Evolutionary conservation across 1,140 invertebrate species (phyloP), one percentile per base, ranked within the genome.

Genomic region (Leptinotarsa texana): DNA sequence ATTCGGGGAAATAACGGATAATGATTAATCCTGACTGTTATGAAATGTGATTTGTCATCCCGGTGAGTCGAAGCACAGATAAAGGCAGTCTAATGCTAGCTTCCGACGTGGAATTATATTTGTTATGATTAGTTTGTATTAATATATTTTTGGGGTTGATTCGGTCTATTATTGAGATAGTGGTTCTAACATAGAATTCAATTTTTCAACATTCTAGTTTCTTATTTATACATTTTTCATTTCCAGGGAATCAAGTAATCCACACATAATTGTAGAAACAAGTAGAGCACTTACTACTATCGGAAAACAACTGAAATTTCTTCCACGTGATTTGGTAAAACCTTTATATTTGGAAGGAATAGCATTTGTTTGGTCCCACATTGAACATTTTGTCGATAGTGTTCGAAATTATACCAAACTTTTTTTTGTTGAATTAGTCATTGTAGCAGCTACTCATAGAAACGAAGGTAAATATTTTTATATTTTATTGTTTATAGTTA

Each of bases 361-460:
- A 51, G 69, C 65, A 48, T 78, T 72, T 75, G 73, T 77, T 47
- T 77, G 66, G 33, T 76, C 74, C 0, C 72, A 79, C 71, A 62
- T 73, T 5, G 78, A 77, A 48, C 74, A 77, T 70, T 77, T 74
- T 65, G 74, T 77, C 3, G 78, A 79, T 51, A 74, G 63, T 63
- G 76, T 79, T n/a, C 67, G 75, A n/a, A 72, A 72, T 66, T 76
- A 76, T 67, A 18, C 70, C 2, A 77, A 75, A 63, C 47, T 70
- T 49, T 76, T 79, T 72, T 79, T 78, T 75, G 72, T 62, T 13
- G 76, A 79, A 49, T 24, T 79, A 27, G 76, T 79, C 3, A 69
- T 33, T 8, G 47, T 79, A 42, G 76, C 76, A 47, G 78, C 78
- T 49, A 22, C 72, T 76, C 72, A 79, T 71, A 61, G 70, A 33